Percentiles rank a stretch among this genome's conserved stretches.
Evolutionary conservation across 1,140 invertebrate genomes (phyloP).

Genomic region (Diorhabda sublineata): DNA sequence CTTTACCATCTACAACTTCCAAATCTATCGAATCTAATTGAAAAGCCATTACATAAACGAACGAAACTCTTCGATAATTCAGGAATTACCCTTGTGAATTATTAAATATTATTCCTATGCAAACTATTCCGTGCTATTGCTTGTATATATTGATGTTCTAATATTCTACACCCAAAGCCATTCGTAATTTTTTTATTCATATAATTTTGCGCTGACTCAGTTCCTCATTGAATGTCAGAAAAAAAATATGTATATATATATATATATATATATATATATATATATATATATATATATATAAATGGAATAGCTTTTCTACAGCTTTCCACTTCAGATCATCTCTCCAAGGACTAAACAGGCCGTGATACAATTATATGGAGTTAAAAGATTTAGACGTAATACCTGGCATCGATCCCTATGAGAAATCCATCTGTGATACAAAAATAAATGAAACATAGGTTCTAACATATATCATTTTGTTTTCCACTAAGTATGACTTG

Average conservation of each 20-base stretch:
- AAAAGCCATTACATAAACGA: too few species aligned
- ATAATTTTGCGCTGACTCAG: conserved; percentile 23
- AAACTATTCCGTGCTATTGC: too few species aligned
- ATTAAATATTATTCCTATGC: too few species aligned
- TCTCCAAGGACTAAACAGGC: conserved; percentile 18
- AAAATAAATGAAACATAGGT: conserved; percentile 5
- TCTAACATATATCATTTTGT: neutral
- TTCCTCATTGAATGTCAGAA: conserved; percentile 28
- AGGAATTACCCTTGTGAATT: too few species aligned
- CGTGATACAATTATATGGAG: conserved; percentile 30
- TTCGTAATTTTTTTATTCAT: neutral
- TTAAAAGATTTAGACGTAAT: conserved; percentile 24
- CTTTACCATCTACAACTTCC: too few species aligned
- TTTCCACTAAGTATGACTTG: neutral
- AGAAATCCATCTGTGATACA: conserved; percentile 10
- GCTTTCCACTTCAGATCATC: conserved; percentile 8
- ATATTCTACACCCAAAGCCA: too few species aligned
- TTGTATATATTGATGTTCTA: too few species aligned
- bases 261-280: conserved; percentile 14
- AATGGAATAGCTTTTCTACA: conserved; percentile 8
- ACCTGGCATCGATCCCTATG: neutral
- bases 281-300: conserved; percentile 6
- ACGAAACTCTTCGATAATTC: too few species aligned
- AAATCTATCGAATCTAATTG: too few species aligned
- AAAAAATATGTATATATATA: neutral